A percentile compares a stretch with the other conserved stretches of the same genome.
These are phyloP conservation scores for Carassius carassius DNA, from an alignment of 2,113 vertebrate genomes.

Conservation along the genomic window DNA sequence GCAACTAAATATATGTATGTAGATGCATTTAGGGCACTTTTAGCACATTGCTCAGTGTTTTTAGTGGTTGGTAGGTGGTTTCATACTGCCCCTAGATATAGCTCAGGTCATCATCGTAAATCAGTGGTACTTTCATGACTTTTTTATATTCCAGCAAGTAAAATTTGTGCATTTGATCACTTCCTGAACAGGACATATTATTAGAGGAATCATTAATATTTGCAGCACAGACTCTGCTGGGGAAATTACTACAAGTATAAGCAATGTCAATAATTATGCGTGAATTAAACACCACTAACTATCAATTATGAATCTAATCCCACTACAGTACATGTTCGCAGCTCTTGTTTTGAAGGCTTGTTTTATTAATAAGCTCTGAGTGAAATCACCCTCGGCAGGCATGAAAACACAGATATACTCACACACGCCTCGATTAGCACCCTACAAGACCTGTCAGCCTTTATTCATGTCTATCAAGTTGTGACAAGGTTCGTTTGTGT, in stretches of 20 bases:
- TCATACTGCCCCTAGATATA: no score
- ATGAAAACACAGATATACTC: conserved; percentile 15
- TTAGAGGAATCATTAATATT: not conserved
- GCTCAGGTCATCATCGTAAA: no score
- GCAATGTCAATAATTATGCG: not conserved
- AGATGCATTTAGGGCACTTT: no score
- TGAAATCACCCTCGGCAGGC: not conserved
- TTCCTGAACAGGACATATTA: no score
- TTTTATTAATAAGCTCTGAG: not conserved
- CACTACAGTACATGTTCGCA: not conserved
- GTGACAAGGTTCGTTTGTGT: conserved; percentile 21
- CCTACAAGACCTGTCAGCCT: conserved; percentile 1
- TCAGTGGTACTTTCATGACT: not conserved
- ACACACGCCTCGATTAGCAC: conserved; percentile 25
- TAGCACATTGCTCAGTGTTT: no score
- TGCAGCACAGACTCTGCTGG: not conserved
- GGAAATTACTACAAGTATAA: not conserved
- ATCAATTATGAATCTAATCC: not conserved
- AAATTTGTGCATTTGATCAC: not conserved
- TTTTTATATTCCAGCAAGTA: not conserved
- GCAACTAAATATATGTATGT: not conserved
- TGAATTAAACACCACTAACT: not conserved
- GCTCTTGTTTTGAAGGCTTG: not conserved
- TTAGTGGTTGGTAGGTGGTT: no score
- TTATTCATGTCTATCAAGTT: conserved; percentile 20